A percentile compares a stretch with the other conserved stretches of the same genome.
phyloP scores from a whole-genome alignment of 1,140 invertebrate genomes.

The Lepidotrigona ventralis region DNA sequence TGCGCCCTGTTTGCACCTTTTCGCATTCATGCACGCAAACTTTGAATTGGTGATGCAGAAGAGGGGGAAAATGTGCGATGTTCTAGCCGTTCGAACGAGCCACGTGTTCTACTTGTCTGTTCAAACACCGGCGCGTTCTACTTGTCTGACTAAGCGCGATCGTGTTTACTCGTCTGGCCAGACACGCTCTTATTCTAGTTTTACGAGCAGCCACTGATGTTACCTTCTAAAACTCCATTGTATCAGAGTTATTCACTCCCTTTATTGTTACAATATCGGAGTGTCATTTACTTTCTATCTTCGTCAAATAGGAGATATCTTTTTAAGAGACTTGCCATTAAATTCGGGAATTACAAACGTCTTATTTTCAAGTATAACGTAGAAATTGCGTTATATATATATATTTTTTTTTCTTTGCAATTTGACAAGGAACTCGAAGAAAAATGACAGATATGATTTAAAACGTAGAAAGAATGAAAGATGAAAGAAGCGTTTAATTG shows the following conservation, averaged over 20 bases:
- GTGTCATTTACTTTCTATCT: neutral
- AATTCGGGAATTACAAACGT: neutral
- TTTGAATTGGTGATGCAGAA: neutral
- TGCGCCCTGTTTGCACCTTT: neutral
- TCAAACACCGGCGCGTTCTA: neutral
- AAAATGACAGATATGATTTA: neutral
- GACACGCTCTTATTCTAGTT: constrained; percentile 11
- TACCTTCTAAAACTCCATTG: neutral
- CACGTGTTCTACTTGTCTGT: neutral
- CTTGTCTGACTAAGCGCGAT: constrained; percentile 15
- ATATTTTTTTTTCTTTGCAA: neutral
- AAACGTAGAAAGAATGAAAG: neutral
- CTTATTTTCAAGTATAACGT: too few species aligned
- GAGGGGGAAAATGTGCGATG: neutral
- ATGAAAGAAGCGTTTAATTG: constrained; percentile 45
- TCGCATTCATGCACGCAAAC: neutral
- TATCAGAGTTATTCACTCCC: too few species aligned
- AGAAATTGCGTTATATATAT: neutral
- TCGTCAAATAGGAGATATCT: neutral
- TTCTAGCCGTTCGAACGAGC: neutral
- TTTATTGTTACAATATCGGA: neutral
- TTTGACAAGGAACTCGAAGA: neutral
- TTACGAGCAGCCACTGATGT: neutral
- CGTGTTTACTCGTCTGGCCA: neutral
- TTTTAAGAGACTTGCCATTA: neutral